Evolutionary conservation across 92 coral and sea anemone species (phyloP), one percentile per base, ranked within the genome.

Genomic region (Heliopora coerulea): DNA sequence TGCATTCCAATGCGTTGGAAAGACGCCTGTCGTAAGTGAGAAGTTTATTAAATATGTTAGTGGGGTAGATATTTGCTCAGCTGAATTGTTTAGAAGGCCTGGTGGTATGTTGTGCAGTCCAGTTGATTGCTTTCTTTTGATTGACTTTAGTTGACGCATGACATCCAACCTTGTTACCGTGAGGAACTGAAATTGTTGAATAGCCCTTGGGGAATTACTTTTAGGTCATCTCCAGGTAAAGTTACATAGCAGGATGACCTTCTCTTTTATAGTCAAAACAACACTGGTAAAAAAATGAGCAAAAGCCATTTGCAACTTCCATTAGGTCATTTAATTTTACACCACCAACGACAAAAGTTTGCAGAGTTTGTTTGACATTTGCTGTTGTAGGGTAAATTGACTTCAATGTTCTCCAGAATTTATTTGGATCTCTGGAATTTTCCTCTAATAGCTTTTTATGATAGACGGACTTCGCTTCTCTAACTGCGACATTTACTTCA

Each of bases 1-100:
- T 15, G 23, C n/a, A 25, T 73, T 73, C 79, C 79, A 73, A 27
- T 73, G 72, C 19, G 40, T 27, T 54, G 79, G 79, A 49, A 74
- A 74, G 32, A 74, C 52, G 32, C 41, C 41, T 54, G 65, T 31
- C 23, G 65, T 37, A 15, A 74, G 56, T 33, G 80, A 73, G 15
- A 52, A 42, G 31, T 73, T 73, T 56, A 73, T 25, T 25, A 73
- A 52, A 35, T 54, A 39, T 5, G 57, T 54, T 73, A 74, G 29
- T 17, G 46, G 80, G 29, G 65, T 26, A 59, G 65, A 40, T 42
- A 74, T 74, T 39, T 57, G 29, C 23, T 56, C 80, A 39, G 80
- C 80, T 33, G 65, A 74, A 29, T 74, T 73, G 35, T 41, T 57
- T 39, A 74, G 10, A 29, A 74, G 49, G 52, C 80, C 65, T 33